Conservation (phyloP, 2,888 invertebrate genomes). For the Tricholauxania praeusta region DNA sequence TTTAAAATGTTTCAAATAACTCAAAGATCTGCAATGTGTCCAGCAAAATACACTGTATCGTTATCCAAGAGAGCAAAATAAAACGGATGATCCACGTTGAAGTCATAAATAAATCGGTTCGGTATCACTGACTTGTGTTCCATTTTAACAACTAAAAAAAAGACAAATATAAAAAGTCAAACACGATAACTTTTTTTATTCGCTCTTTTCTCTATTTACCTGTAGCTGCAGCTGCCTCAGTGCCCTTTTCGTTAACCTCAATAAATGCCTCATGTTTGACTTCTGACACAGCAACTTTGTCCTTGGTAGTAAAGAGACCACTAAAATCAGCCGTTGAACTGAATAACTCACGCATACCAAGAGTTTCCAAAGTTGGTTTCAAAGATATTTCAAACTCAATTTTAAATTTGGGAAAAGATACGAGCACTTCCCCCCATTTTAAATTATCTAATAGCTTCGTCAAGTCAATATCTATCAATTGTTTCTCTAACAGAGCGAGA, state of each 20-base stretch:
- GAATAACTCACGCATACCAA: conserved; percentile 79
- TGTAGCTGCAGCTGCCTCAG: conserved; percentile 89
- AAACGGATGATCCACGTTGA: conserved; percentile 63
- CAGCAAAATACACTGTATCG: conserved; percentile 57
- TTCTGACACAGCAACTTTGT: conserved; percentile 72
- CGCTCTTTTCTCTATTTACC: conserved; percentile 49
- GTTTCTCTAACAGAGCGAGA: conserved; percentile 73
- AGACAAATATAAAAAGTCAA: no score
- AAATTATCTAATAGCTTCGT: conserved; percentile 69
- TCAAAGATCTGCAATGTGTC: conserved; percentile 52
- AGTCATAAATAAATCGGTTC: conserved; percentile 50
- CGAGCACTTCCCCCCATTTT: conserved; percentile 69
- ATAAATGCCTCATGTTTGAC: conserved; percentile 88
- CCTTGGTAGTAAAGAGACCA: conserved; percentile 66
- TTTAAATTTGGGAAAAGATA: conserved; percentile 83
- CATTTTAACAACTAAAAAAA: conserved; percentile 55
- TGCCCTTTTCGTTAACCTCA: conserved; percentile 89
- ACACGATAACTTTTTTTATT: no score
- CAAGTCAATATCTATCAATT: conserved; percentile 72
- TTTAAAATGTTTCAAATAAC: not conserved
- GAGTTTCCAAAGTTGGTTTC: conserved; percentile 71
- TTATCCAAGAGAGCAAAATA: conserved; percentile 57
- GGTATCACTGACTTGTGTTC: conserved; percentile 58
- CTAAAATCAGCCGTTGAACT: conserved; percentile 71
- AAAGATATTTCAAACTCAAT: conserved; percentile 80